A percentile compares a stretch with the other conserved stretches of the same genome.
Conservation (phyloP, 2,888 invertebrate genomes). For the Anticlea derivata region DNA sequence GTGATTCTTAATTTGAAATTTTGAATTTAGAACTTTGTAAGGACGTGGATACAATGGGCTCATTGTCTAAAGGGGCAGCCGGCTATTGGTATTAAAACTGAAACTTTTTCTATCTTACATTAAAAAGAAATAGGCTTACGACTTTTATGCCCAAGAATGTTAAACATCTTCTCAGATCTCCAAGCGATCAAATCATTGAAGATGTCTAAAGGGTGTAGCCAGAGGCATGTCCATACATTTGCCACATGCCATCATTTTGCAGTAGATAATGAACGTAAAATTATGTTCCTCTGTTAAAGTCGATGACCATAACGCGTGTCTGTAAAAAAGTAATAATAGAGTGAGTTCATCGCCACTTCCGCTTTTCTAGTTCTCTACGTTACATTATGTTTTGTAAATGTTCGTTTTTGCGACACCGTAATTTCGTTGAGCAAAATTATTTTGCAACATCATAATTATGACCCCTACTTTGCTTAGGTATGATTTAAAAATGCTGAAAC, state of each 20-base stretch:
- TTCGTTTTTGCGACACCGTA: constrained; percentile 10
- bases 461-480: too few species aligned
- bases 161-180: too few species aligned
- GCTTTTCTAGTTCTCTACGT: constrained; percentile 29
- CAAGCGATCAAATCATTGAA: too few species aligned
- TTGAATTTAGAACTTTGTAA: constrained; percentile 33
- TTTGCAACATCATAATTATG: too few species aligned
- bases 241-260: too few species aligned
- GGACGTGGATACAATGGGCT: constrained; percentile 17
- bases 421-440: background rate
- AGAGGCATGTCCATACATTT: too few species aligned
- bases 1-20: constrained; percentile 37
- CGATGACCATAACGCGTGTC: constrained; percentile 24
- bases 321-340: constrained; percentile 30
- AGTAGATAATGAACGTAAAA: background rate
- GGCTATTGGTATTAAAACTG: constrained; percentile 11
- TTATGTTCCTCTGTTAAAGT: constrained; percentile 1
- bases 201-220: too few species aligned
- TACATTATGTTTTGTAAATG: constrained; percentile 7
- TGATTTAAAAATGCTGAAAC: too few species aligned
- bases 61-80: constrained; percentile 15
- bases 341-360: constrained; percentile 35
- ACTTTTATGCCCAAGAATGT: too few species aligned
- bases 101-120: background rate
- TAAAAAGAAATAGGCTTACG: too few species aligned